Percentiles rank a stretch among this genome's conserved stretches.
Evolutionary conservation across 2,113 vertebrate genomes (phyloP).

Genomic region (Dipodomys stephensi): DNA sequence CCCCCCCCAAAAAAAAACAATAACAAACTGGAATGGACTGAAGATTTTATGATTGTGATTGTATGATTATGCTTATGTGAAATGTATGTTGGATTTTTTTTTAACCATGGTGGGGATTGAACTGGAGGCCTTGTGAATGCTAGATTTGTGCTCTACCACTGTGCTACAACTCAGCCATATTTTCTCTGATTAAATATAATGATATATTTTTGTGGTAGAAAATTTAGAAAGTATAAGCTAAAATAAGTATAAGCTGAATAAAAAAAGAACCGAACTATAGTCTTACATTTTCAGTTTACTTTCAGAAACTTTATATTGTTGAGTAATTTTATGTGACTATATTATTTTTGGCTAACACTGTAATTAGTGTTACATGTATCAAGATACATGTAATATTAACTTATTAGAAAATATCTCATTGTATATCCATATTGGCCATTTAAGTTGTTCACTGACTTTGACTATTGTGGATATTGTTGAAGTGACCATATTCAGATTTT

Average conservation of each 20-base stretch:
- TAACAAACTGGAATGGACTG: background rate
- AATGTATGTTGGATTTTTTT: background rate
- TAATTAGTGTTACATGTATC: background rate
- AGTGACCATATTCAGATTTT: background rate
- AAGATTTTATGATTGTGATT: conserved; percentile 6
- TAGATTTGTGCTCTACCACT: background rate
- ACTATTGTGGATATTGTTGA: background rate
- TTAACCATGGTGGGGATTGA: background rate
- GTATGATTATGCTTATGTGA: background rate
- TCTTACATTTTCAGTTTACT: background rate
- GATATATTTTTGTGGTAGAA: background rate
- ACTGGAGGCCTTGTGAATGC: background rate
- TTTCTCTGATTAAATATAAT: conserved; percentile 26
- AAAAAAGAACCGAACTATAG: background rate
- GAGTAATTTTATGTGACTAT: background rate
- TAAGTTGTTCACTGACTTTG: conserved; percentile 29
- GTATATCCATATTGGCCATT: background rate
- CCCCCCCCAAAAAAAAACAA: too few species aligned
- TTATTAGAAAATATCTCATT: conserved; percentile 13
- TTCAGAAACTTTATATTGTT: background rate
- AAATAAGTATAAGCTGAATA: background rate
- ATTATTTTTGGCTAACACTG: background rate
- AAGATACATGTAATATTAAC: conserved; percentile 2
- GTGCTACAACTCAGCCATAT: background rate
- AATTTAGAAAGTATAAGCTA: background rate